Base-by-base conservation (phyloP, 2,888 invertebrate genomes). In the Trachelus stipa region DNA sequence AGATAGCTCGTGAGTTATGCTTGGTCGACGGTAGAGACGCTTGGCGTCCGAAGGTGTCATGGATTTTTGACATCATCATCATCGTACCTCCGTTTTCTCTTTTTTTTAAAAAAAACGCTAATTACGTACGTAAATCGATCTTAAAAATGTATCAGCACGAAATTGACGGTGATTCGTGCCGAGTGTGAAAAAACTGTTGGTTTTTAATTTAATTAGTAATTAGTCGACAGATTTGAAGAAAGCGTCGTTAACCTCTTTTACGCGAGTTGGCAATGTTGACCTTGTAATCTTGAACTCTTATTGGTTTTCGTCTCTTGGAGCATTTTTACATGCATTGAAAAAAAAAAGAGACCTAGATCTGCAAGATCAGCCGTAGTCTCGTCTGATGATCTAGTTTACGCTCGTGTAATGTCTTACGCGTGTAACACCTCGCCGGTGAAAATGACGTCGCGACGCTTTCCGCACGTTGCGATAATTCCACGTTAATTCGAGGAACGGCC, bases 401-500 rank as follows among this genome's bases (percentile, higher is more conserved):
- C 9, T 6, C 9, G 56, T 23, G 23, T 2, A 56, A 23, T 2
- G 56, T 56, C 56, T 40, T 37, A 40, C 15, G 56, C 23, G 2
- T 12, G 3, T 12, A 31, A 15, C 12, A 31, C 12, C 71, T 31
- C 12, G 12, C 9, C 4, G 12, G 71, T 71, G 11, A 30, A 71
- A 71, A 34, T 71, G 71, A 30, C 71, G 71, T 71, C 71, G 33
- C 71, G 31, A 71, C 12, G 71, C 34, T 71, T 34, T 31, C 3
- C 71, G 34, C 33, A 3, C 31, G 31, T 31, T 31, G 71, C 31
- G 71, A 31, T 31, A 71, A 71, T 31, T 71, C 9, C 31, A 31
- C 71, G 71, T 34, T 31, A 71, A 71, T 71, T 71, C 71, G 12
- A 71, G 12, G 31, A 71, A 71, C 12, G 76, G 81, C 74, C 83